Base-by-base conservation (phyloP, 2,888 invertebrate genomes). In the Schrankia costaestrigalis region DNA sequence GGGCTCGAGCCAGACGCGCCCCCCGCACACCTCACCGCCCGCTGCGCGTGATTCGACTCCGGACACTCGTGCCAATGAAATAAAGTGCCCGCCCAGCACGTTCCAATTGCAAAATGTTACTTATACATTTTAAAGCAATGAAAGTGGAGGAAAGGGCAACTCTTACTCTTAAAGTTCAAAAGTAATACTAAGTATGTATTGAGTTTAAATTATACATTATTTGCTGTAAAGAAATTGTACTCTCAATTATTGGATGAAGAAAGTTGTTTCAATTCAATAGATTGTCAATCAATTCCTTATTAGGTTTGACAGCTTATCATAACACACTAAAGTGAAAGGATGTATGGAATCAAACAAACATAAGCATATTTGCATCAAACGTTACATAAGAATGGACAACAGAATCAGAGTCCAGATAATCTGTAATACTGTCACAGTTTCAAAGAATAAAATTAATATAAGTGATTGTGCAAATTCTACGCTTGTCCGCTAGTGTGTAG, bases 31-130 rank as follows among this genome's bases (percentile, higher is more conserved):
- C 56, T 43, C 56, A 34, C 34, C 48, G 67, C 55, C 55, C 62
- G 60, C 64, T 59, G 72, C 65, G 81, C 75, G 76, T 80, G 82
- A 79, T 77, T 75, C 77, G 63, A 74, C 78, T 71, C 59, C 79
- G 78, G 77, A 75, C 81, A 64, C 69, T 65, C 65, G 68, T 66
- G 69, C 65, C 64, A 79, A 77, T 76, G 77, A 76, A 82, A 84
- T 79, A 78, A 84, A 80, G 74, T 80, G 81, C 70, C 80, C 78
- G 76, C 79, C 77, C 76, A 78, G 72, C 78, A 77, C 78, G 83
- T 78, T 75, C 78, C 81, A 76, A 81, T 84, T 86, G 82, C 84
- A 78, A 85, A 82, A 83, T 64, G 62, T 64, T 73, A 68, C 71
- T 73, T 72, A 65, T 70, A 64, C 53, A 65, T 60, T 67, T 63